Conservation (phyloP, 2,797 vertebrate genomes). For the Poecile montanus region DNA sequence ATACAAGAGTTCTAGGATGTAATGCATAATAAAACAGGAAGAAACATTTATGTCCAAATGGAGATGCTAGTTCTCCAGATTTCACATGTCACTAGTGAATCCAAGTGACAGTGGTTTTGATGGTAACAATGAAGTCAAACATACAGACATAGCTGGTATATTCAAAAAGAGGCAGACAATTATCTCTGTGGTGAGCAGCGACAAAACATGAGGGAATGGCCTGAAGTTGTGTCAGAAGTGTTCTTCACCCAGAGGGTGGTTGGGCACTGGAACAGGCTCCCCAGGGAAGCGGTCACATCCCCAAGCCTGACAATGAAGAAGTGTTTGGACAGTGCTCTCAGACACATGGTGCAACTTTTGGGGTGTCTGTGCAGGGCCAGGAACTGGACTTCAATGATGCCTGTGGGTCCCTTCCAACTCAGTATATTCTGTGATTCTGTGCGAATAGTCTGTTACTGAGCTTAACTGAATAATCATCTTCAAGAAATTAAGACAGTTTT, state of each 20-base stretch:
- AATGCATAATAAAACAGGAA: background rate
- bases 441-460: background rate
- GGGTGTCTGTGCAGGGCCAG: background rate
- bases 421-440: background rate
- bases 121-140: background rate
- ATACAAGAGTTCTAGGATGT: background rate
- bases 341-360: background rate
- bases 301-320: background rate
- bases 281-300: background rate
- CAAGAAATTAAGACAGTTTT: background rate
- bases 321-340: background rate
- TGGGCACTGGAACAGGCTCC: background rate
- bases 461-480: background rate
- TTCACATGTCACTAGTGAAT: background rate
- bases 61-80: background rate
- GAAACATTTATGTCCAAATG: background rate
- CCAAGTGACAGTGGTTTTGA: background rate
- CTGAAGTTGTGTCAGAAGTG: background rate
- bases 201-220: background rate
- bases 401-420: background rate
- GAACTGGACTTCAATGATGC: background rate
- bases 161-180: background rate
- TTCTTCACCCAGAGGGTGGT: background rate
- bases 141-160: background rate
- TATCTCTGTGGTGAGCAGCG: background rate